A percentile compares a stretch with the other conserved stretches of the same genome.
phyloP scores from a whole-genome alignment of 2,888 invertebrate species.

The Archaeoteleia sp. region DNA sequence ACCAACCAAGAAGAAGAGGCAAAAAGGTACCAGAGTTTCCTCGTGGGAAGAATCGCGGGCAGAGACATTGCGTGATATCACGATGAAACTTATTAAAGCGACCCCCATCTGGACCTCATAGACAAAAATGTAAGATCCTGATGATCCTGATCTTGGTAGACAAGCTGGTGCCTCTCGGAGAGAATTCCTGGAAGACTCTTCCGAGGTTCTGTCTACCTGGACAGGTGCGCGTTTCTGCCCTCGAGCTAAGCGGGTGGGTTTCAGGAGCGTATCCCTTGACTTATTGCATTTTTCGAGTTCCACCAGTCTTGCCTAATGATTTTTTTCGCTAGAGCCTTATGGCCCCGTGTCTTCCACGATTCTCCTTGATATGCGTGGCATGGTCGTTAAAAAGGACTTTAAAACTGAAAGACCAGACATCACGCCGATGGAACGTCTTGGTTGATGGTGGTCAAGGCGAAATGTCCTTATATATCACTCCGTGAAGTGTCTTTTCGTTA shows the following conservation, averaged over 20 bases:
- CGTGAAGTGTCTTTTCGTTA: conserved; percentile 18
- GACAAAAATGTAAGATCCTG: conserved; percentile 66
- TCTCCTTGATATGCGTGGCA: conserved; percentile 47
- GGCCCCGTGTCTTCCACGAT: conserved; percentile 34
- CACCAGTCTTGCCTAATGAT: conserved; percentile 62
- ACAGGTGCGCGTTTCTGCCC: conserved; percentile 71
- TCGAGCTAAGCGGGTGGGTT: conserved; percentile 60
- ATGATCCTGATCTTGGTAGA: conserved; percentile 72
- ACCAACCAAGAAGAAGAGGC: background rate
- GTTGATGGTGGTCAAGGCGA: conserved; percentile 37
- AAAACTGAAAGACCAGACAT: conserved; percentile 7
- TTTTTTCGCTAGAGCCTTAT: conserved; percentile 53
- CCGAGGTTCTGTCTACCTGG: conserved; percentile 68
- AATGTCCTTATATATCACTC: conserved; percentile 42
- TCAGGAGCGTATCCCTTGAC: conserved; percentile 68
- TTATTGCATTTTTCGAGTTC: conserved; percentile 70
- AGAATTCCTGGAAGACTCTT: conserved; percentile 68
- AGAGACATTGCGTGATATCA: conserved; percentile 6
- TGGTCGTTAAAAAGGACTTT: conserved; percentile 33
- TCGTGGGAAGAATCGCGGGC: conserved; percentile 34
- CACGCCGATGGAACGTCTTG: conserved; percentile 33
- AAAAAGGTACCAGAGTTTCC: conserved; percentile 1
- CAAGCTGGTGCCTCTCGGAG: conserved; percentile 69
- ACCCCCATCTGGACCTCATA: conserved; percentile 58
- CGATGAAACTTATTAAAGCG: conserved; percentile 68